A percentile compares a stretch with the other conserved stretches of the same genome.
phyloP scores from a whole-genome alignment of 2,888 invertebrate species.

The Drosophila birchii region DNA sequence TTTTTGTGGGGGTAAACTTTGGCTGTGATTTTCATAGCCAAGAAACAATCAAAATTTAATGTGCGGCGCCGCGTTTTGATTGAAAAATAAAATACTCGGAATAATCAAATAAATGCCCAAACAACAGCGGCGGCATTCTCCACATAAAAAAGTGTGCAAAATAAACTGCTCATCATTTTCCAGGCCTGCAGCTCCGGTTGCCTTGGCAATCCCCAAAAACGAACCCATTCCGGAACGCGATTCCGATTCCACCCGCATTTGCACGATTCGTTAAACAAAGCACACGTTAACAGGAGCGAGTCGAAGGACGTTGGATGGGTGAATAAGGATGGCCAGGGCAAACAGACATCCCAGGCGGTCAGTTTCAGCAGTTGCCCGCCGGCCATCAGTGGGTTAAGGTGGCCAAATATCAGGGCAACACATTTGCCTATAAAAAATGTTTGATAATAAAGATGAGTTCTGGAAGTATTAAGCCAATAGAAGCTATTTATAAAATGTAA shows the following conservation, averaged over 20 bases:
- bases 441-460: not conserved
- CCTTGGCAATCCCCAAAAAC: slow-evolving; percentile 28
- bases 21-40: slow-evolving; percentile 75
- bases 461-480: not conserved
- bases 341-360: slow-evolving; percentile 52
- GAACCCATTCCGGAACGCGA: slow-evolving; percentile 15
- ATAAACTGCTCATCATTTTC: slow-evolving; percentile 63
- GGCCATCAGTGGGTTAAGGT: slow-evolving; percentile 34
- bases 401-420: slow-evolving; percentile 36
- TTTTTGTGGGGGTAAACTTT: slow-evolving; percentile 52
- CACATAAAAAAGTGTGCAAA: slow-evolving; percentile 54
- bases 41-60: slow-evolving; percentile 80
- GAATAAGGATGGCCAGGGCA: slow-evolving; percentile 6
- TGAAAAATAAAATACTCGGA: slow-evolving; percentile 74
- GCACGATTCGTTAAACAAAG: slow-evolving; percentile 85
- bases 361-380: slow-evolving; percentile 58
- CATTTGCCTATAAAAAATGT: slow-evolving; percentile 49
- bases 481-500: no score
- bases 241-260: slow-evolving; percentile 83
- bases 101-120: slow-evolving; percentile 73
- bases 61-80: slow-evolving; percentile 71
- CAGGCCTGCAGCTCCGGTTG: slow-evolving; percentile 26
- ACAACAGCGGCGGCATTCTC: slow-evolving; percentile 14
- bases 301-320: slow-evolving; percentile 23
- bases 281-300: slow-evolving; percentile 79